Conservation (phyloP, 2,888 invertebrate genomes). For the Abscondita cerata region DNA sequence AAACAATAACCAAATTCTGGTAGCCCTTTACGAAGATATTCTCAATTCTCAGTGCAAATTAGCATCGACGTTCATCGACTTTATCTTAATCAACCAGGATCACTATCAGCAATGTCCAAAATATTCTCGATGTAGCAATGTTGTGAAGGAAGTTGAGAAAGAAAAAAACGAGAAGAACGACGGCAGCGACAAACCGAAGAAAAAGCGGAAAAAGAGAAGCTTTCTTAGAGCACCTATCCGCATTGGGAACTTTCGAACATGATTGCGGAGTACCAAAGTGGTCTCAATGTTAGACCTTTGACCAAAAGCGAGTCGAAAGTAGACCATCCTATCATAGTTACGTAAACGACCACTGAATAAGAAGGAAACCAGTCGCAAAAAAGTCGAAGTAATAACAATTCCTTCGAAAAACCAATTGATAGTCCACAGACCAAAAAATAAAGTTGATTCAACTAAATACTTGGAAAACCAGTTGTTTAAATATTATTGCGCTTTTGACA, state of each 20-base stretch:
- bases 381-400: conserved; percentile 97
- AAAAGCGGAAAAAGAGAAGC: conserved; percentile 91
- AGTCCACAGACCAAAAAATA: conserved; percentile 91
- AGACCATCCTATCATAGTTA: no score
- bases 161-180: conserved; percentile 93
- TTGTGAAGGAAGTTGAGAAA: conserved; percentile 94
- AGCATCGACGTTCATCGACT: no score
- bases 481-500: conserved; percentile 99
- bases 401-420: conserved; percentile 93
- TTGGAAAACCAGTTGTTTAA: conserved; percentile 98
- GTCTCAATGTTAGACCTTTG: conserved; percentile 62
- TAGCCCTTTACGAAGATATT: no score
- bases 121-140: conserved; percentile 77
- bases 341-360: no score
- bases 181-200: conserved; percentile 91
- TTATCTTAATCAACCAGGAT: background rate
- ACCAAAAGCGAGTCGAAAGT: no score
- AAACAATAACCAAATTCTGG: no score
- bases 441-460: conserved; percentile 98
- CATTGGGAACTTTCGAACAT: conserved; percentile 98
- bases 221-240: conserved; percentile 94
- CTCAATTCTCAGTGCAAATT: no score
- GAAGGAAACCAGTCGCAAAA: conserved; percentile 85
- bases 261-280: conserved; percentile 85
- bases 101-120: background rate